Evolutionary conservation across 2,888 invertebrate species (phyloP).

Genomic region (Dioctria rufipes): DNA sequence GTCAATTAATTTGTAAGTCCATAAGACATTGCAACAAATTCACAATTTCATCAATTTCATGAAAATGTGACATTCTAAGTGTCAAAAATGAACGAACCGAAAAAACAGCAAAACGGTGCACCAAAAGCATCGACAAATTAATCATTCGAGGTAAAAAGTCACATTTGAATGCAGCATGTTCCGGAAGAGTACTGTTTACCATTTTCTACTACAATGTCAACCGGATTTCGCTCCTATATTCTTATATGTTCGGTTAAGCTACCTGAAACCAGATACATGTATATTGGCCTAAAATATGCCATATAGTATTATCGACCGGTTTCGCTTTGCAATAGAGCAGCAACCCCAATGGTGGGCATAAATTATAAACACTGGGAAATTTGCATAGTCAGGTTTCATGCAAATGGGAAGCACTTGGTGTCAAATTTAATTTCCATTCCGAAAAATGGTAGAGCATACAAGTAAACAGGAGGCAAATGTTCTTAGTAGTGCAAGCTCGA

Average conservation of each 20-base stretch:
- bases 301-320: not conserved
- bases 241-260: not conserved
- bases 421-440: constrained; percentile 55
- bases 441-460: constrained; percentile 49
- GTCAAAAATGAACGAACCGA: constrained; percentile 34
- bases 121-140: constrained; percentile 30
- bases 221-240: constrained; percentile 36
- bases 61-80: constrained; percentile 19
- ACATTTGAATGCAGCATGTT: constrained; percentile 43
- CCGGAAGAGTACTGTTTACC: constrained; percentile 42
- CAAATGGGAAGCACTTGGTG: constrained; percentile 53
- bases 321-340: constrained; percentile 27
- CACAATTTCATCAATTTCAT: not conserved
- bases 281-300: constrained; percentile 34
- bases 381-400: constrained; percentile 54
- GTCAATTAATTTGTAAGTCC: too few species aligned
- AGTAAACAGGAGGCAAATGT: constrained; percentile 47
- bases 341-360: constrained; percentile 39
- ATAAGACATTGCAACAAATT: too few species aligned
- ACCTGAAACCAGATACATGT: not conserved
- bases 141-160: constrained; percentile 33
- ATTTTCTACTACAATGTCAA: constrained; percentile 44
- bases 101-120: constrained; percentile 14
- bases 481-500: constrained; percentile 23
- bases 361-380: constrained; percentile 53